Evolutionary conservation across 64 coral and sea anemone species (phyloP).

Genomic region (Astreopora myriophthalma): DNA sequence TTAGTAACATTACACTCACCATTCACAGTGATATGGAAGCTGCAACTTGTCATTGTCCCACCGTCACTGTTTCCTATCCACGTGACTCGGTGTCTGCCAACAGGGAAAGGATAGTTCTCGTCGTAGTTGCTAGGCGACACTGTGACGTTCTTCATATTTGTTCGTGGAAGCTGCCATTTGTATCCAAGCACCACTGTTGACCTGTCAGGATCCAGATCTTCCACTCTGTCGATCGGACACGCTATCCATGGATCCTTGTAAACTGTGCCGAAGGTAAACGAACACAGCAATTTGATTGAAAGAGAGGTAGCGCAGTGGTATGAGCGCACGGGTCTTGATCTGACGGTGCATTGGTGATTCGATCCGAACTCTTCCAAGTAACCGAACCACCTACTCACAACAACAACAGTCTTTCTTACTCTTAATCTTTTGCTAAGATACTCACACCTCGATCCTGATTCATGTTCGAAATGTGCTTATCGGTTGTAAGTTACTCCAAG

Average conservation of each 20-base stretch:
- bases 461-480: no score
- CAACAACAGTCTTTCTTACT: no score
- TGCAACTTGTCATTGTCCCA: conserved; percentile 78
- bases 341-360: no score
- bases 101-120: conserved; percentile 87
- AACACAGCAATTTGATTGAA: no score
- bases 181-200: conserved; percentile 71
- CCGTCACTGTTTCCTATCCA: conserved; percentile 91
- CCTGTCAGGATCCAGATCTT: conserved; percentile 55
- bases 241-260: conserved; percentile 87
- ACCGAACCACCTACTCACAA: no score
- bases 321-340: no score
- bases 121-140: conserved; percentile 76
- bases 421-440: no score
- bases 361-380: no score
- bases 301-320: no score
- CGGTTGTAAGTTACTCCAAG: no score
- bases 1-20: conserved; percentile 30
- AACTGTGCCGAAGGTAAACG: conserved; percentile 62
- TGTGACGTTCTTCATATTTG: conserved; percentile 86
- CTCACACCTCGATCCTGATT: no score
- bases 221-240: conserved; percentile 80
- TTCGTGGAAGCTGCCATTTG: conserved; percentile 84
- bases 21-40: conserved; percentile 82
- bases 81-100: conserved; percentile 82